Conservation (phyloP, 2,113 vertebrate species). For the Callopanchax toddi region DNA sequence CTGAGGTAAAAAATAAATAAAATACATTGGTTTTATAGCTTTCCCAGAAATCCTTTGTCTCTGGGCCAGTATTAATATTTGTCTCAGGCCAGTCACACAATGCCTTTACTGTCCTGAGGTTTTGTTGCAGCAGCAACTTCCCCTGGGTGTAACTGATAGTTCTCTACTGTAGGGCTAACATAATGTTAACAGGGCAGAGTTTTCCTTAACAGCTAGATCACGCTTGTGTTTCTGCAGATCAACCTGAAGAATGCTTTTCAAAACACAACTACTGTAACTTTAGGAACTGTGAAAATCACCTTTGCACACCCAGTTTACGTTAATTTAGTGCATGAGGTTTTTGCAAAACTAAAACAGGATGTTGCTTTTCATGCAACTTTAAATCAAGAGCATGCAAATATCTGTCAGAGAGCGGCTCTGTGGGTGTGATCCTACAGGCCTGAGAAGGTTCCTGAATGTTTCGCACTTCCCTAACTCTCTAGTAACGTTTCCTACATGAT, state of each 20-base stretch:
- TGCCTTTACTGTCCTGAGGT: not conserved
- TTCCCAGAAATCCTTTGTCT: not conserved
- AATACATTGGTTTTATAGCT: not conserved
- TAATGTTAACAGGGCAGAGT: not conserved
- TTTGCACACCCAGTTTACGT: not conserved
- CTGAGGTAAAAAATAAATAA: slow-evolving; percentile 9
- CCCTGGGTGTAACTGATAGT: slow-evolving; percentile 27
- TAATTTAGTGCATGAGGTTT: not conserved
- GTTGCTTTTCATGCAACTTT: not conserved
- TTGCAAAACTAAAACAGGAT: not conserved
- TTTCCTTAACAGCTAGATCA: no score
- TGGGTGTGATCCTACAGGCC: not conserved
- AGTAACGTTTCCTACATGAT: not conserved
- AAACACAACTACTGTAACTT: not conserved
- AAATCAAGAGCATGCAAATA: not conserved
- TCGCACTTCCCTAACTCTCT: slow-evolving; percentile 26
- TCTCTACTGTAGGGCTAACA: not conserved
- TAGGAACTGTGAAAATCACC: not conserved
- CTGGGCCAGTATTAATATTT: not conserved
- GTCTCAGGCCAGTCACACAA: not conserved
- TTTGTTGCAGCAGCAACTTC: not conserved
- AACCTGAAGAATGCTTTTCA: not conserved
- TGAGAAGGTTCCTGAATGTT: not conserved
- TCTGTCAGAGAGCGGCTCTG: not conserved
- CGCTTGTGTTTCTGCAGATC: not conserved